A percentile compares a stretch with the other conserved stretches of the same genome.
Evolutionary conservation across 2,888 invertebrate species (phyloP).

Genomic region (Pheosia tremula): DNA sequence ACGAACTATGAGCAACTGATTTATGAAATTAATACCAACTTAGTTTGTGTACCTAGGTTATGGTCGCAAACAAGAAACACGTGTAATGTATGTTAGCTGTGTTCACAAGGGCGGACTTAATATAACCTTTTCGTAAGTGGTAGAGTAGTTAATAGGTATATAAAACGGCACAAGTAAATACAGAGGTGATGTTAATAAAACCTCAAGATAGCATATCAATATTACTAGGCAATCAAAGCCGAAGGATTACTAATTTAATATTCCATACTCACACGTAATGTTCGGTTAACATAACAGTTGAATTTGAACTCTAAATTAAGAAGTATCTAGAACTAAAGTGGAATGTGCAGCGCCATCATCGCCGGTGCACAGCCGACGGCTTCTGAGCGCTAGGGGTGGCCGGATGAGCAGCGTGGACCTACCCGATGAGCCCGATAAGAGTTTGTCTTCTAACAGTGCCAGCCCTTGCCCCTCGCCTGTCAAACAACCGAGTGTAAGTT

Average conservation of each 20-base stretch:
- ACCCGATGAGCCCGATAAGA: constrained; percentile 95
- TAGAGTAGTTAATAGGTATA: too few relatives aligned
- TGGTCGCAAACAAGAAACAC: not conserved
- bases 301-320: not conserved
- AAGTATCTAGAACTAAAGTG: constrained; percentile 14
- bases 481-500: constrained; percentile 79
- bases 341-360: constrained; percentile 92
- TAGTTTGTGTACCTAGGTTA: not conserved
- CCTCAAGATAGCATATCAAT: too few relatives aligned
- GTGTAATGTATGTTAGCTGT: not conserved
- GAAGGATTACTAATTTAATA: too few relatives aligned
- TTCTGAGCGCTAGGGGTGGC: constrained; percentile 92
- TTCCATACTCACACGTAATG: not conserved
- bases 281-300: not conserved
- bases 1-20: constrained; percentile 19
- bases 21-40: not conserved
- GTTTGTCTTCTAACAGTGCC: constrained; percentile 95
- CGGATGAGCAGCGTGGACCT: constrained; percentile 97
- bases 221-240: too few relatives aligned
- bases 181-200: too few relatives aligned
- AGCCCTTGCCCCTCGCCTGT: constrained; percentile 97
- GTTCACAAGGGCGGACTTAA: constrained; percentile 13
- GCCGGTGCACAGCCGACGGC: constrained; percentile 93
- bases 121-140: not conserved
- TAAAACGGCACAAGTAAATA: too few relatives aligned